Evolutionary conservation across 2,113 vertebrate genomes (phyloP).

Genomic region (Odontophorus gujanensis): DNA sequence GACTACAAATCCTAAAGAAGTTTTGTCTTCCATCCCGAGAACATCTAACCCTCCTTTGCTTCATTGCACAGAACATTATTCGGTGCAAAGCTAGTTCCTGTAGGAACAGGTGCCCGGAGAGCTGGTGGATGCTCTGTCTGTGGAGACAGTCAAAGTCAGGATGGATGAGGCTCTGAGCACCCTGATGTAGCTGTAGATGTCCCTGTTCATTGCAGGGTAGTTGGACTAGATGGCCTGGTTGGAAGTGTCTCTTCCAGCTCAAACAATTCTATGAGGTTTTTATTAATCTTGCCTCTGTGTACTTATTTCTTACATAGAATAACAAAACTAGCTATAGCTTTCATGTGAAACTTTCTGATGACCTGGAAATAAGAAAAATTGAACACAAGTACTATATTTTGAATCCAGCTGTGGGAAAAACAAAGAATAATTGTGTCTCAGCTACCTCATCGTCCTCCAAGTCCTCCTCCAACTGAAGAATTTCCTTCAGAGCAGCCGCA

Average conservation of each 20-base stretch:
- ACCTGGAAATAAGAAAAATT: not conserved
- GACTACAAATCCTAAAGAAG: not conserved
- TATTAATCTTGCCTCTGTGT: not conserved
- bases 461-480: constrained; percentile 79
- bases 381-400: not conserved
- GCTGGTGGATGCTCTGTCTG: no score
- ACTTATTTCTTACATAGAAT: not conserved
- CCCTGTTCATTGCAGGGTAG: no score
- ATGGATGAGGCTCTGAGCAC: no score
- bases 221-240: no score
- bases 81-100: not conserved
- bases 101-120: not conserved
- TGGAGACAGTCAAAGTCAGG: no score
- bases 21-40: not conserved
- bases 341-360: not conserved
- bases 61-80: not conserved
- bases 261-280: not conserved
- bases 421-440: not conserved
- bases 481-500: constrained; percentile 76
- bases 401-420: not conserved
- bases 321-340: not conserved
- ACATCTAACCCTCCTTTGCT: not conserved
- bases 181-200: no score
- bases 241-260: no score
- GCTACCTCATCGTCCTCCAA: constrained; percentile 77